phyloP scores from a whole-genome alignment of 2,797 vertebrate genomes.

The Takifugu ocellatus region DNA sequence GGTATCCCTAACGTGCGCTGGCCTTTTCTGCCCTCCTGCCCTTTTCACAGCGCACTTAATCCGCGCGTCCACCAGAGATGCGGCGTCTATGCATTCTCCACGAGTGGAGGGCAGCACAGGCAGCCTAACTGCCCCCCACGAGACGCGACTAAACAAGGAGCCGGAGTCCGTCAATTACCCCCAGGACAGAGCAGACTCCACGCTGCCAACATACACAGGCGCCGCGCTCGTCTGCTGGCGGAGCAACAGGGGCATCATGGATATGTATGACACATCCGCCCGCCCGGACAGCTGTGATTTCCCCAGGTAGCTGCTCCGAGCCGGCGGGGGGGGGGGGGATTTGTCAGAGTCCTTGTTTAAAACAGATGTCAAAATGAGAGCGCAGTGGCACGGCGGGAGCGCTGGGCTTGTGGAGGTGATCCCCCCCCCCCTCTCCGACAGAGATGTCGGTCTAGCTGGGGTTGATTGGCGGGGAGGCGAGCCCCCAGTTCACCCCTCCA shows the following conservation, averaged over 20 bases:
- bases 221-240: conserved; percentile 15
- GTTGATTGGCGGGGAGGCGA: conserved; percentile 63
- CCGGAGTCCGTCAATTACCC: conserved; percentile 64
- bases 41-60: conserved; percentile 43
- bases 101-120: conserved; percentile 51
- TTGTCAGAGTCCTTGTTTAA: conserved; percentile 66
- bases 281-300: conserved; percentile 70
- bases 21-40: conserved; percentile 40
- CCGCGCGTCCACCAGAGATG: conserved; percentile 51
- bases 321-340: conserved; percentile 55
- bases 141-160: conserved; percentile 57
- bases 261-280: conserved; percentile 64
- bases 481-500: conserved; percentile 55
- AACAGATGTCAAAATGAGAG: conserved; percentile 67
- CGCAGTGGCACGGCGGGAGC: not conserved
- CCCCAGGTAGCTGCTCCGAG: conserved; percentile 64
- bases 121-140: conserved; percentile 63
- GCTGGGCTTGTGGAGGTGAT: conserved; percentile 8
- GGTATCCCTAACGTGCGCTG: conserved; percentile 26
- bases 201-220: conserved; percentile 34
- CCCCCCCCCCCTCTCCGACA: conserved; percentile 33
- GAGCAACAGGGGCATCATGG: conserved; percentile 59
- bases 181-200: conserved; percentile 38
- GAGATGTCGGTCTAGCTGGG: conserved; percentile 46
- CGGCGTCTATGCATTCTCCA: conserved; percentile 64